phyloP scores from a whole-genome alignment of 2,113 vertebrate genomes.

The Struthidea cinerea region DNA sequence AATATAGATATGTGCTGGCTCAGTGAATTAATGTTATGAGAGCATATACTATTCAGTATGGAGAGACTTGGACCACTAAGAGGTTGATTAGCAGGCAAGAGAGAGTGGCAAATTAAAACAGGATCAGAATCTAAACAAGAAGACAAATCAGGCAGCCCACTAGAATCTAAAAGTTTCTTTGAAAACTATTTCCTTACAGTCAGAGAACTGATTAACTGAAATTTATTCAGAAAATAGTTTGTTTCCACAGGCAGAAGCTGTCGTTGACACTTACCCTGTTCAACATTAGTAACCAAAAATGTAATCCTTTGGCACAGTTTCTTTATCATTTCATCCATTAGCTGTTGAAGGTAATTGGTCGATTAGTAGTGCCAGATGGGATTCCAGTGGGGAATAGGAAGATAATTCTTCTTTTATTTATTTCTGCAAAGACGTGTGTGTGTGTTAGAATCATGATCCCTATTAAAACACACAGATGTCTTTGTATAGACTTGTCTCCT shows the following conservation, averaged over 20 bases:
- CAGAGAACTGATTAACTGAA: neutral
- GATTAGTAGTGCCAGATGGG: constrained; percentile 6
- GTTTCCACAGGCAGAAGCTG: neutral
- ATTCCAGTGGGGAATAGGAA: neutral
- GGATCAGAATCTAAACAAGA: neutral
- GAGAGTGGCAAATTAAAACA: neutral
- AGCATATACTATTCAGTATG: neutral
- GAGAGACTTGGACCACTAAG: neutral
- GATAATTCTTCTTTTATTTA: neutral
- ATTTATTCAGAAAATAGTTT: neutral
- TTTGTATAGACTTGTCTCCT: neutral
- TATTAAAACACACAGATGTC: neutral
- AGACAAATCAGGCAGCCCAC: neutral
- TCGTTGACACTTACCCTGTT: neutral
- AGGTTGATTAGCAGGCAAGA: neutral
- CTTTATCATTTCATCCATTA: neutral
- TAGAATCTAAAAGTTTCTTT: neutral
- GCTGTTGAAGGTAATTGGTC: neutral
- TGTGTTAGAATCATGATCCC: neutral
- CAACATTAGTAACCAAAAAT: neutral
- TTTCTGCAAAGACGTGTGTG: neutral
- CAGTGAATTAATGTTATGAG: neutral
- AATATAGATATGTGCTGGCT: neutral
- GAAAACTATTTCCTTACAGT: neutral
- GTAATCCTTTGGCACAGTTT: neutral